Conservation (phyloP, 2,797 vertebrate species). For the Acipenser transmontanus region DNA sequence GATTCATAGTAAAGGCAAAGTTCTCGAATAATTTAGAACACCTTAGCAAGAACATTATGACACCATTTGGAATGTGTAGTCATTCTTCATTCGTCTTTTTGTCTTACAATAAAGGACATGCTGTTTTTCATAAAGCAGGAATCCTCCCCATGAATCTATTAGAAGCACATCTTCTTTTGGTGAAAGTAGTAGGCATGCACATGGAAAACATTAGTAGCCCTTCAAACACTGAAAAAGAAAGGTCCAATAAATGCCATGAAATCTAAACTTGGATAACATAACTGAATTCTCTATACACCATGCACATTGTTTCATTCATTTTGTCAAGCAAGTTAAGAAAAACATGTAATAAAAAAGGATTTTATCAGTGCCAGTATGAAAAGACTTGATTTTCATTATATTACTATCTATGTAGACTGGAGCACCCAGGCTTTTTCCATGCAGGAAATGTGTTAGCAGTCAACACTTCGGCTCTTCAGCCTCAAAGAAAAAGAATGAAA, state of each 20-base stretch:
- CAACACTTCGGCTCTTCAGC: no score
- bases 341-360: no score
- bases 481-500: no score
- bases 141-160: constrained; percentile 46
- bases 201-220: constrained; percentile 52
- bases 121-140: constrained; percentile 35
- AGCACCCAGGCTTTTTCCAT: no score
- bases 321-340: no score
- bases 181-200: constrained; percentile 42
- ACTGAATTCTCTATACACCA: constrained; percentile 27
- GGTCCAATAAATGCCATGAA: constrained; percentile 54
- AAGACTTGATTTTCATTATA: no score
- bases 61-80: not conserved
- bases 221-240: constrained; percentile 48
- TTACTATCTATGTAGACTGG: no score
- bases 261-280: constrained; percentile 29
- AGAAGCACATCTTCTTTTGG: constrained; percentile 47
- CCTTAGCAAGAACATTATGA: not conserved
- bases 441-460: no score
- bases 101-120: constrained; percentile 26
- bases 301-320: no score
- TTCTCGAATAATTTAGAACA: not conserved
- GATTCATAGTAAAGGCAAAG: not conserved
- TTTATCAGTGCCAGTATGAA: no score
- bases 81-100: constrained; percentile 19